Percentiles rank a stretch among this genome's conserved stretches.
phyloP scores from a whole-genome alignment of 2,113 vertebrate genomes.

The Actenoides hombroni region DNA sequence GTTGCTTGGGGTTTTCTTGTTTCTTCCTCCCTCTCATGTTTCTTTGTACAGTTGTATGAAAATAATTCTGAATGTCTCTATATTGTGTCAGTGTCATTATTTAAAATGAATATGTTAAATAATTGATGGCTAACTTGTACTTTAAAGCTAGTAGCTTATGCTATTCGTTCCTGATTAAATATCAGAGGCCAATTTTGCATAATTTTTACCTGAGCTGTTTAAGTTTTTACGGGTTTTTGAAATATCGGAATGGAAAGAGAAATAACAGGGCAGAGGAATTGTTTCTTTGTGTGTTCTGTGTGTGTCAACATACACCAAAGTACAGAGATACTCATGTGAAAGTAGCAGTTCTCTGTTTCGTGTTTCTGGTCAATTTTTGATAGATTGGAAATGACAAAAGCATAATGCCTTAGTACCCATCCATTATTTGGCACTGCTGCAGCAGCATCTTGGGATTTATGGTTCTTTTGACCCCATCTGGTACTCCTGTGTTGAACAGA shows the following conservation, averaged over 20 bases:
- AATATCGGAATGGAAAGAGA: neutral
- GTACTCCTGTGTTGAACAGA: neutral
- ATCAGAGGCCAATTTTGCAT: neutral
- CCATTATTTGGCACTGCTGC: neutral
- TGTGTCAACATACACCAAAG: neutral
- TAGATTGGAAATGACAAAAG: neutral
- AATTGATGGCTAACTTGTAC: constrained; percentile 36
- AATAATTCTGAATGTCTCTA: neutral
- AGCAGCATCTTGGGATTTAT: neutral
- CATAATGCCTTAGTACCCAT: neutral
- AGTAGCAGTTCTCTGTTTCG: neutral
- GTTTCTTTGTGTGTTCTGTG: neutral
- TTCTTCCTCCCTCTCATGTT: neutral
- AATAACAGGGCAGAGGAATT: neutral
- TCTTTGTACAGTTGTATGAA: constrained; percentile 5
- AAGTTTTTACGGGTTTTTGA: neutral
- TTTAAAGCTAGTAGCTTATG: constrained; percentile 3
- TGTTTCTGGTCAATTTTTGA: neutral
- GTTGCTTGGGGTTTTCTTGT: constrained; percentile 33
- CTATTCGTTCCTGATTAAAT: constrained; percentile 23
- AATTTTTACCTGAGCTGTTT: neutral
- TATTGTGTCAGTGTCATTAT: constrained; percentile 37
- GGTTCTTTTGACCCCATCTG: neutral
- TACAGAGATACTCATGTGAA: neutral
- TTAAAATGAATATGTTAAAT: constrained; percentile 4